Conservation (phyloP, 2,797 vertebrate species). For the Centropyge bicolor region DNA sequence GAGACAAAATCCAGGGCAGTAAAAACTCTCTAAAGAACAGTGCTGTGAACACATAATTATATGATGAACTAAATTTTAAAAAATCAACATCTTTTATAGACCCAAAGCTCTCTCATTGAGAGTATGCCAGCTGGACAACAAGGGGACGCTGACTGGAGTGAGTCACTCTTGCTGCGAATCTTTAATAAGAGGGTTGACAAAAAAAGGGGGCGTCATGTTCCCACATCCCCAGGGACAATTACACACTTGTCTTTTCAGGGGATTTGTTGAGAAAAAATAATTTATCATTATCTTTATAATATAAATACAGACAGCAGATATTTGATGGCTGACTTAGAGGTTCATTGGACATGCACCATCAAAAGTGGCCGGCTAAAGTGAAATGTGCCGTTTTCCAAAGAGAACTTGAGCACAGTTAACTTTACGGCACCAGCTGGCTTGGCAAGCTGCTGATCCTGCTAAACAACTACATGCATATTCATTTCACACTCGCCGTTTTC, state of each 20-base stretch:
- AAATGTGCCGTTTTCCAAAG: conserved; percentile 43
- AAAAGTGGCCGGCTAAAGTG: conserved; percentile 29
- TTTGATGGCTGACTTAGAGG: conserved; percentile 18
- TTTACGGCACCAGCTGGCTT: conserved; percentile 70
- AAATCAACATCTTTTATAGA: background rate
- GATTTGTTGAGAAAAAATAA: conserved; percentile 7
- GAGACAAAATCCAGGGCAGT: background rate
- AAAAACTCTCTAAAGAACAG: background rate
- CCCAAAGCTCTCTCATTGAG: background rate
- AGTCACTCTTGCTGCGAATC: background rate
- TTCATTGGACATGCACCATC: conserved; percentile 13
- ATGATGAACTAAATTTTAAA: background rate
- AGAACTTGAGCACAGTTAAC: conserved; percentile 54
- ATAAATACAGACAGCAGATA: conserved; percentile 3
- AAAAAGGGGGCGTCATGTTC: background rate
- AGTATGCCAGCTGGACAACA: conserved; percentile 5
- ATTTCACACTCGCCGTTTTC: conserved; percentile 55
- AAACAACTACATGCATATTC: conserved; percentile 66
- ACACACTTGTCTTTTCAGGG: background rate
- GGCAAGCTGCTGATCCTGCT: conserved; percentile 64
- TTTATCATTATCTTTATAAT: background rate
- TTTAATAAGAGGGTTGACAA: background rate
- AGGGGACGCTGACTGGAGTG: background rate
- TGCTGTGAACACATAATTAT: background rate
- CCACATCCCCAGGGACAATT: background rate